phyloP scores from a whole-genome alignment of 2,113 vertebrate genomes.

The Mohoua ochrocephala region DNA sequence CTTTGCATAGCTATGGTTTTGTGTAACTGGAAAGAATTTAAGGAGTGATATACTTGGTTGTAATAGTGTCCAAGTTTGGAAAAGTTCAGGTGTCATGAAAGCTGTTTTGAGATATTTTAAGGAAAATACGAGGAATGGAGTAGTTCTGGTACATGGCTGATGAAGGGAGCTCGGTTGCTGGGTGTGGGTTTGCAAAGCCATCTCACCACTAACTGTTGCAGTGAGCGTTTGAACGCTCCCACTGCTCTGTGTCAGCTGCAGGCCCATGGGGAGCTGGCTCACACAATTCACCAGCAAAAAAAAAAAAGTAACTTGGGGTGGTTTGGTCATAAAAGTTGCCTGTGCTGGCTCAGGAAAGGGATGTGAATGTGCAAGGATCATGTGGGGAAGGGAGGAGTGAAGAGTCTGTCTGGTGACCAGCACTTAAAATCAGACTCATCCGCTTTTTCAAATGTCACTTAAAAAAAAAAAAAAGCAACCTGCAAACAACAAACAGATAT shows the following conservation, averaged over 20 bases:
- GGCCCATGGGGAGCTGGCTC: background rate
- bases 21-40: background rate
- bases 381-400: background rate
- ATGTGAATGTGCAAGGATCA: background rate
- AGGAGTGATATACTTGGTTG: background rate
- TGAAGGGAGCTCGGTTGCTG: background rate
- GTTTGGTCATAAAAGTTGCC: background rate
- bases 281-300: background rate
- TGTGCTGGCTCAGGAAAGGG: slow-evolving; percentile 17
- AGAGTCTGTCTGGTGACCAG: background rate
- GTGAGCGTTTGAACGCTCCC: background rate
- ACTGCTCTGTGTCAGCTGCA: background rate
- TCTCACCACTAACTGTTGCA: background rate
- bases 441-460: background rate
- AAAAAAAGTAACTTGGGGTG: too few species aligned
- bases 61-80: background rate
- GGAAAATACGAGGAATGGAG: background rate
- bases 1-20: background rate
- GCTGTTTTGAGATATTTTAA: background rate
- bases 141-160: background rate
- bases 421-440: background rate
- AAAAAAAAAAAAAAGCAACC: background rate
- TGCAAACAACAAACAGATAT: background rate
- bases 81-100: background rate
- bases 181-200: background rate